Base-by-base conservation (phyloP, 2,113 vertebrate genomes). In the Carassius carassius region DNA sequence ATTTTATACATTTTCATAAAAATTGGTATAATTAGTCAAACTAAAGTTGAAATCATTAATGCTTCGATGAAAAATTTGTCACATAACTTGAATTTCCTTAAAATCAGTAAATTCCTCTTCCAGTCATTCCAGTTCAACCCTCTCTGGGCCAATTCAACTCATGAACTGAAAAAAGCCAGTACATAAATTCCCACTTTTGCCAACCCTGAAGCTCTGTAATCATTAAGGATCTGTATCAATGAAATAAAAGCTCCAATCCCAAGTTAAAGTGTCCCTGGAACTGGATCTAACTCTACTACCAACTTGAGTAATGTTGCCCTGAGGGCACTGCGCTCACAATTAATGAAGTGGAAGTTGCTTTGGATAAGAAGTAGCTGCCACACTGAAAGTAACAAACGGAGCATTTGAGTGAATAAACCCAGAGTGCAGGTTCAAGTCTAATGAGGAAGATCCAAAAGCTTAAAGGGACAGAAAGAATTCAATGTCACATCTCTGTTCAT, bases 381-480 rank as follows among this genome's bases (percentile, higher is more conserved):
- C 23, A 32, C 16, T 1, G n/a, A 49, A 67, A 67, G 60, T 47
- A 67, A 67, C 62, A 51, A 65, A 80, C n/a, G 4, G 21, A 56
- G 74, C 49, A 21, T 77, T 5, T 35, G 23, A 25, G 47, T 41
- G 76, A 54, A 54, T 25, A 14, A 83, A 81, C 47, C 78, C 29
- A 14, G 25, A 41, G 67, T 7, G 12, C 41, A 47, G 62, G 67
- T 83, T 76, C 44, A 25, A 62, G 75, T 83, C 21, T 83, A 86
- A 86, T 83, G 76, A 83, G 58, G 70, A 75, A 51, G 73, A 49
- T 58, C 32, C 25, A 67, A 67, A 70, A 70, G 67, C 29, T 67
- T 67, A 11, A 37, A 19, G 32, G 3, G 10, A 37, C 29, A 58
- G 11, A 58, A 74, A 32, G 14, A 87, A 32, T 69, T 73, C 16